A percentile compares a stretch with the other conserved stretches of the same genome.
phyloP scores from a whole-genome alignment of 2,113 vertebrate genomes.

The Melanerpes aurifrons region DNA sequence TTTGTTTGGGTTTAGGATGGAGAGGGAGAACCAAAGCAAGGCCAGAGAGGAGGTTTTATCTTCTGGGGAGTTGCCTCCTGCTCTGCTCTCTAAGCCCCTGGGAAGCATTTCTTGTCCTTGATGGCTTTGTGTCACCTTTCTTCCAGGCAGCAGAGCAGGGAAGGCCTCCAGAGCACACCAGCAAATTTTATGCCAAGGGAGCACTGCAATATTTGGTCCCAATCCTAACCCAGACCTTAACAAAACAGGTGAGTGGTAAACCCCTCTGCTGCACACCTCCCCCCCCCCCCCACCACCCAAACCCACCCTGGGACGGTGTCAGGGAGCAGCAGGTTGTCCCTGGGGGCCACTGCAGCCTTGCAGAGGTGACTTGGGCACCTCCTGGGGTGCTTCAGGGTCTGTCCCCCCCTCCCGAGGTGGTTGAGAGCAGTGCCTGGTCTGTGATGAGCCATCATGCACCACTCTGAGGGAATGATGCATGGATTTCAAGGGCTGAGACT shows the following conservation, averaged over 20 bases:
- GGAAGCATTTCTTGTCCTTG: neutral
- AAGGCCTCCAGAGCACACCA: constrained; percentile 96
- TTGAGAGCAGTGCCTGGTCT: neutral
- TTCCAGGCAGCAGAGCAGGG: constrained; percentile 95
- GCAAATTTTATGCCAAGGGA: constrained; percentile 98
- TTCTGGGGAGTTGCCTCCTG: rapidly evolving
- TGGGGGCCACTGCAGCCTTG: neutral
- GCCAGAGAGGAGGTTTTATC: neutral
- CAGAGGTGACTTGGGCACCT: neutral
- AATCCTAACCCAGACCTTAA: constrained; percentile 95
- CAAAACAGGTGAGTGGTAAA: constrained; percentile 87
- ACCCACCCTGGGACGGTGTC: too few species aligned
- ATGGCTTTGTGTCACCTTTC: neutral
- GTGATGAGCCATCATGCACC: neutral
- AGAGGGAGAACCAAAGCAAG: too few species aligned
- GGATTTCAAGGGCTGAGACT: neutral
- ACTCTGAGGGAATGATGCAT: neutral
- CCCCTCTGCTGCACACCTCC: neutral
- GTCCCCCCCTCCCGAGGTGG: neutral
- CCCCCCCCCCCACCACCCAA: too few species aligned
- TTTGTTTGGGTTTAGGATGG: neutral
- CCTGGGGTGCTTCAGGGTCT: neutral
- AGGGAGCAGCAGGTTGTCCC: neutral
- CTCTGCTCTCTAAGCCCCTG: neutral
- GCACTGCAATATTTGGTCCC: constrained; percentile 97